A percentile compares a stretch with the other conserved stretches of the same genome.
These are phyloP conservation scores for Parochlus steinenii DNA, from an alignment of 2,888 invertebrate species.

Conservation along the genomic window DNA sequence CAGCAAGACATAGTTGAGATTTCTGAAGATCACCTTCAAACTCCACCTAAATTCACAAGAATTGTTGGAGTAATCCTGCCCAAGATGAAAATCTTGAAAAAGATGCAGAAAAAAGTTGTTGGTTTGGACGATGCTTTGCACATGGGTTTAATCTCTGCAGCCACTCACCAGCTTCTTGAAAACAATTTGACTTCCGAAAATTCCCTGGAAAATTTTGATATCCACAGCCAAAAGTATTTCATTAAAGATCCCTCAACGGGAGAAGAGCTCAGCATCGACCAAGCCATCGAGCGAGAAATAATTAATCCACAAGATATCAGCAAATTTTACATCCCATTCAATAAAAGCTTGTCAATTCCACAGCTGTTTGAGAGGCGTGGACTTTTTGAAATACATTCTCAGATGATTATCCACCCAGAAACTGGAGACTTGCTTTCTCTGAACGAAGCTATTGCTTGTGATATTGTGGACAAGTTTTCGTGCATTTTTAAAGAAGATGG, in stretches of 20 bases:
- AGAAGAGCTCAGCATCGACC: slow-evolving; percentile 58
- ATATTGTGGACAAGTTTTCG: slow-evolving; percentile 71
- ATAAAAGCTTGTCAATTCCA: slow-evolving; percentile 62
- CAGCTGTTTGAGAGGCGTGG: slow-evolving; percentile 78
- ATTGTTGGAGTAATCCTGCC: slow-evolving; percentile 2
- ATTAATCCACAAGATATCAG: slow-evolving; percentile 60
- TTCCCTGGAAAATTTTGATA: slow-evolving; percentile 49
- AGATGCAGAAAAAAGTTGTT: slow-evolving; percentile 58
- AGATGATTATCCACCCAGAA: slow-evolving; percentile 74
- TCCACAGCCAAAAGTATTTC: slow-evolving; percentile 58
- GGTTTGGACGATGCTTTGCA: slow-evolving; percentile 61
- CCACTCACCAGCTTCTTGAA: slow-evolving; percentile 54
- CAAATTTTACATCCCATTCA: slow-evolving; percentile 61
- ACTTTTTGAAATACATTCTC: slow-evolving; percentile 52
- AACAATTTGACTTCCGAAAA: slow-evolving; percentile 44
- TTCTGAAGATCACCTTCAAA: no score
- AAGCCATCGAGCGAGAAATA: slow-evolving; percentile 71
- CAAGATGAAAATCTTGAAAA: slow-evolving; percentile 39
- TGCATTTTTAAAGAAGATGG: slow-evolving; percentile 43
- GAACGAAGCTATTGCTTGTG: slow-evolving; percentile 71
- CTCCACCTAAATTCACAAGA: slow-evolving; percentile 16
- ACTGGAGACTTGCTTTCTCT: slow-evolving; percentile 62
- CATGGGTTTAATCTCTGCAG: slow-evolving; percentile 59
- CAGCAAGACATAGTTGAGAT: no score
- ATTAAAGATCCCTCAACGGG: slow-evolving; percentile 73